Evolutionary conservation across 2,113 vertebrate genomes (phyloP).

Genomic region (Lepus europaeus): DNA sequence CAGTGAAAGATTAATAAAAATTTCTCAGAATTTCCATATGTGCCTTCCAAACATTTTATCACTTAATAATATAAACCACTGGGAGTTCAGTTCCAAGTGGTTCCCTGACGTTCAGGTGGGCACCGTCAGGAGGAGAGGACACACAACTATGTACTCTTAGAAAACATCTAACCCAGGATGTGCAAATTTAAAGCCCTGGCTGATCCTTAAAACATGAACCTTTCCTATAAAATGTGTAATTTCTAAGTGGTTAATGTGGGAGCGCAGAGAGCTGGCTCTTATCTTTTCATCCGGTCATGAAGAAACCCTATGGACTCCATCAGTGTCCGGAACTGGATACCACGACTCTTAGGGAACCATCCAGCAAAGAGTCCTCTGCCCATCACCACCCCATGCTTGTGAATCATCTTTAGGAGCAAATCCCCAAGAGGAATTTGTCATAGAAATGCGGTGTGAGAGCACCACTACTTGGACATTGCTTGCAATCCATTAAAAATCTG

Average conservation of each 20-base stretch:
- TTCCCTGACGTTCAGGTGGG: background rate
- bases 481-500: background rate
- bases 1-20: background rate
- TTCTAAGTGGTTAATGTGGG: background rate
- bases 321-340: background rate
- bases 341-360: background rate
- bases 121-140: background rate
- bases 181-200: background rate
- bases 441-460: background rate
- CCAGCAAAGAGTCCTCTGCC: background rate
- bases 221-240: conserved; percentile 5
- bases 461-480: background rate
- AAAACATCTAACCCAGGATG: background rate
- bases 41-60: conserved; percentile 32
- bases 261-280: background rate
- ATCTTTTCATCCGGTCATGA: background rate
- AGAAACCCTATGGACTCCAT: background rate
- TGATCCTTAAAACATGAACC: background rate
- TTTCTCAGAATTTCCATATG: background rate
- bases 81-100: background rate
- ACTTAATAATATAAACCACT: background rate
- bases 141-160: background rate
- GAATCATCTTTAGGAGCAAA: conserved; percentile 35
- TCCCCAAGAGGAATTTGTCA: background rate
- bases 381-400: background rate